Evolutionary conservation across 1,140 invertebrate species (phyloP), one percentile per base, ranked within the genome.

Genomic region (Kradibia gibbosae): DNA sequence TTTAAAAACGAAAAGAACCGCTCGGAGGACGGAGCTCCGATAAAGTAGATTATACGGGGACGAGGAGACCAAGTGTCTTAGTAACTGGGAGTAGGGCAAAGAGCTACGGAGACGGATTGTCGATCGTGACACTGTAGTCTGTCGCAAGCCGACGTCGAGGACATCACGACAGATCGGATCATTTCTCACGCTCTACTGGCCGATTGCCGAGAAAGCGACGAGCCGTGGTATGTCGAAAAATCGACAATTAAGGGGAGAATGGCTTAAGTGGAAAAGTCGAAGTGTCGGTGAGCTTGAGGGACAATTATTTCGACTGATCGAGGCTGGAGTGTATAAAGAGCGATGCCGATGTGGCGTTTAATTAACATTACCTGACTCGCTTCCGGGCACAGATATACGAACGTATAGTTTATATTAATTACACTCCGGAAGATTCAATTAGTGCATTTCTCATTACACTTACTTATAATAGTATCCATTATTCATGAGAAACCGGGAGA

Each of bases 361-460:
- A 90, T 90, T 88, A 87, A 89, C 88, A 85, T 85, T 85, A 83
- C 79, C 85, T 82, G 85, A 84, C 17, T 48, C 74, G 55, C 74
- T 62, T 83, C 85, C 74, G 60, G 53, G 84, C 70, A 81, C 82
- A 67, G 78, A 84, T 82, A 80, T 79, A 83, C 85, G 42, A 36
- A 85, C 83, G 86, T 85, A 88, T 87, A 86, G 87, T 88, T 90
- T 88, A 87, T 88, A 90, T 90, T 90, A 91, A 90, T 90, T 90
- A 88, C 85, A 88, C 86, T 86, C 87, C 88, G 88, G 89, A 90
- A 90, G 89, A 90, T 89, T 90, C 89, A 90, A 91, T 90, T 90
- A 89, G 89, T 88, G 88, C 87, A 86, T 89, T 88, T 88, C 89
- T 91, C 89, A 89, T 90, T 91, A 90, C 89, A 87, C 88, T 90